phyloP scores from a whole-genome alignment of 2,888 invertebrate species.

The Habrosyne pyritoides region DNA sequence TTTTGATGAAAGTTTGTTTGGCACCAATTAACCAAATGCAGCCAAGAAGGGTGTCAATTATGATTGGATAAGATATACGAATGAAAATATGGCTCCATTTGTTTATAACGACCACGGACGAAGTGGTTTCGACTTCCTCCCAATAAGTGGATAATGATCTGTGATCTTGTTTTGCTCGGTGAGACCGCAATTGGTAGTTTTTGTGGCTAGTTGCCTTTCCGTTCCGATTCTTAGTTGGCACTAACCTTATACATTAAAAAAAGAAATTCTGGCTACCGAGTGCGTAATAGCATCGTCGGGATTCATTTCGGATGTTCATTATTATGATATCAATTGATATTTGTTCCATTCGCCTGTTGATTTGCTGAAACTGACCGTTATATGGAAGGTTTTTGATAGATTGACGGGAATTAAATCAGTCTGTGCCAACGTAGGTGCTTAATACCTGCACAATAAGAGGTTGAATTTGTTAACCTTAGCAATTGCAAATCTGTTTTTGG shows the following conservation, averaged over 20 bases:
- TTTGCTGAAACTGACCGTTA: not conserved
- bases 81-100: slow-evolving; percentile 50
- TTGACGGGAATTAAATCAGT: no score
- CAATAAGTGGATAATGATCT: slow-evolving; percentile 77
- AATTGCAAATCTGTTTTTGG: slow-evolving; percentile 1
- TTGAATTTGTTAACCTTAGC: not conserved
- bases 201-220: slow-evolving; percentile 54
- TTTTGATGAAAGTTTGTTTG: not conserved
- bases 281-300: not conserved
- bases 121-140: slow-evolving; percentile 72
- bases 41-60: not conserved
- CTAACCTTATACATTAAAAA: not conserved
- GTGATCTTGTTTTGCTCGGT: slow-evolving; percentile 61
- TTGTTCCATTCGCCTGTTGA: not conserved
- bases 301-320: not conserved
- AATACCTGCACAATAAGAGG: not conserved
- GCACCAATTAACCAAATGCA: not conserved
- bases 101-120: slow-evolving; percentile 56
- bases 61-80: slow-evolving; percentile 8
- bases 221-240: slow-evolving; percentile 48
- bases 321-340: not conserved
- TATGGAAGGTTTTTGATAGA: no score
- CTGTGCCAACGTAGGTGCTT: not conserved
- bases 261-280: not conserved
- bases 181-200: slow-evolving; percentile 61